A percentile compares a stretch with the other conserved stretches of the same genome.
Conservation (phyloP, 1,140 invertebrate genomes). For the Leptinotarsa defecta region DNA sequence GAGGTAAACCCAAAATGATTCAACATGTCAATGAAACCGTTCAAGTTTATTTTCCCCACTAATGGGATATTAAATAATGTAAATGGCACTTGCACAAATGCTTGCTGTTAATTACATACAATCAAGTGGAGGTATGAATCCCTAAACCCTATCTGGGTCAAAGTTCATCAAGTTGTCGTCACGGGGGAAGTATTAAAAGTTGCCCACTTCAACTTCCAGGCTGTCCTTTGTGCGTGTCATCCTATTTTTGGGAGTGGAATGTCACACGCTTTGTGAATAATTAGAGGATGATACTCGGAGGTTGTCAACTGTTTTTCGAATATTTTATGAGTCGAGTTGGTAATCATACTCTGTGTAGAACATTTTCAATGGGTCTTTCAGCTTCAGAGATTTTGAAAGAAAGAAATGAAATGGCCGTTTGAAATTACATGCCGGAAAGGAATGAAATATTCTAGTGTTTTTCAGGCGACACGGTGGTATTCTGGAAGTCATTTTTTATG, state of each 20-base stretch:
- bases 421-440: neutral
- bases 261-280: conserved; percentile 1
- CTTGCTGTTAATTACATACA: neutral
- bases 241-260: neutral
- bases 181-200: neutral
- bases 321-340: conserved; percentile 1
- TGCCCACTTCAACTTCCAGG: neutral
- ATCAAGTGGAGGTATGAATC: neutral
- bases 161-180: neutral
- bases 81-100: too few relatives aligned
- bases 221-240: neutral
- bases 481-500: neutral
- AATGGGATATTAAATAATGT: too few relatives aligned
- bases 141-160: conserved; percentile 2
- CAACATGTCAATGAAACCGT: too few relatives aligned
- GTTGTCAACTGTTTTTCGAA: conserved; percentile 5
- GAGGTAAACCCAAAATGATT: too few relatives aligned
- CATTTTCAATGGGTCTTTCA: neutral
- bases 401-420: neutral
- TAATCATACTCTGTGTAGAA: neutral
- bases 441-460: neutral
- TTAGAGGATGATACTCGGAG: conserved; percentile 5
- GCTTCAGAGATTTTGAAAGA: neutral
- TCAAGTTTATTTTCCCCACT: too few relatives aligned
- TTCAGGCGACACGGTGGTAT: neutral